Conservation (phyloP, 1,140 invertebrate genomes). For the Dolichoris vasculosae region DNA sequence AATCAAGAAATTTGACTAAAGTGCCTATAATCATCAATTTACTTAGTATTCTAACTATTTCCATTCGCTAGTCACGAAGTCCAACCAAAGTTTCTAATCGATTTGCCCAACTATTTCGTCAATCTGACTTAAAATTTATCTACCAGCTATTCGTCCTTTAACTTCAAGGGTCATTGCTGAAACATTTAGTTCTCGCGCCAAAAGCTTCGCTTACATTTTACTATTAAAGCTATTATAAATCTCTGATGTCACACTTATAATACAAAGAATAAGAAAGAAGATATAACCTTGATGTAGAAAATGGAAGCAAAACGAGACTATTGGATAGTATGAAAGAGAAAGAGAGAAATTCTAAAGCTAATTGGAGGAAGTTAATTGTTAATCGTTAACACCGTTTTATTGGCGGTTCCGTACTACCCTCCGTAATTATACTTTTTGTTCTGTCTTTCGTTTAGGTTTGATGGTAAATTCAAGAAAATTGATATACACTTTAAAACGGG, state of each 20-base stretch:
- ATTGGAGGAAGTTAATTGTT: conserved; percentile 37
- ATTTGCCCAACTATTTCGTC: conserved; percentile 51
- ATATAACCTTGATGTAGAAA: too few relatives aligned
- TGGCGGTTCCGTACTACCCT: conserved; percentile 29
- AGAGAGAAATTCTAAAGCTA: conserved; percentile 3
- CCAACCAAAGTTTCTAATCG: conserved; percentile 41
- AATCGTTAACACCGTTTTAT: conserved; percentile 51
- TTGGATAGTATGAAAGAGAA: background rate
- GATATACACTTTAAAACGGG: background rate
- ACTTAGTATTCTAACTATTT: conserved; percentile 51
- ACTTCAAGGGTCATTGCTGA: background rate
- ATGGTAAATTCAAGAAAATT: background rate
- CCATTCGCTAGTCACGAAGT: conserved; percentile 44
- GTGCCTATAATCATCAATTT: conserved; percentile 50
- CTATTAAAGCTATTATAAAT: background rate
- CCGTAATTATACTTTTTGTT: background rate
- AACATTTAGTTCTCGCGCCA: background rate
- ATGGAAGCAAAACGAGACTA: background rate
- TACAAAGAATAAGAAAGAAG: background rate
- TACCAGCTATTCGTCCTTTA: background rate
- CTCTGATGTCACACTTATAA: too few relatives aligned
- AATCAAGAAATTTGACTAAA: conserved; percentile 35
- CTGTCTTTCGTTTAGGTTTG: background rate
- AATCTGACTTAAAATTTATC: conserved; percentile 38
- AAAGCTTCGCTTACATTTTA: background rate